These are phyloP conservation scores for Polyodon spathula DNA, from an alignment of 2,113 vertebrate species.

Conservation along the genomic window DNA sequence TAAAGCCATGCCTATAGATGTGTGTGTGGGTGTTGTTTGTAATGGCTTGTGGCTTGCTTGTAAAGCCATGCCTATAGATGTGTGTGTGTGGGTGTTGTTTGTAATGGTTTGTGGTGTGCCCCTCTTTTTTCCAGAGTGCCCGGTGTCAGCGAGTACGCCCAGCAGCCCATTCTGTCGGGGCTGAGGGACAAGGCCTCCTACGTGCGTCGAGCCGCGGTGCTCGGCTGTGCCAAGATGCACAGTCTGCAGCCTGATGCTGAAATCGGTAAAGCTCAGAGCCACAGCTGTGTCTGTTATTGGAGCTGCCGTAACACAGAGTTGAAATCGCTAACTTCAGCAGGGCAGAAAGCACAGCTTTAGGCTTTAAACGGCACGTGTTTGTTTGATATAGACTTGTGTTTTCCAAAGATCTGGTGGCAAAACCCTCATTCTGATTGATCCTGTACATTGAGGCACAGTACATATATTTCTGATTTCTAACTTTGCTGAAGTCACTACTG, in stretches of 20 bases:
- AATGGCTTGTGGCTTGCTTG: not conserved
- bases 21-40: not conserved
- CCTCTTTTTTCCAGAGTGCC: conserved; percentile 61
- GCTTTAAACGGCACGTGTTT: too few relatives aligned
- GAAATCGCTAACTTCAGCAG: too few relatives aligned
- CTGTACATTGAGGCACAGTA: too few relatives aligned
- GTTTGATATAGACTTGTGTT: too few relatives aligned
- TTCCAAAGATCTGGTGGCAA: too few relatives aligned
- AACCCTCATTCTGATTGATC: too few relatives aligned
- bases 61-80: not conserved
- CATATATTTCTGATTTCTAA: not conserved
- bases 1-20: too few relatives aligned
- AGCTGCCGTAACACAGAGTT: too few relatives aligned
- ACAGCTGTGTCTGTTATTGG: too few relatives aligned
- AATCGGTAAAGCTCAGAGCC: conserved; percentile 63
- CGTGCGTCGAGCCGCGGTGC: conserved; percentile 81
- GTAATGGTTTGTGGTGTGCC: not conserved
- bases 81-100: not conserved
- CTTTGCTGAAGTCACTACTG: not conserved
- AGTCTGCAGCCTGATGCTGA: conserved; percentile 69
- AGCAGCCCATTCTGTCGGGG: conserved; percentile 75
- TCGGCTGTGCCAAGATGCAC: conserved; percentile 86
- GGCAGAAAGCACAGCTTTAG: too few relatives aligned
- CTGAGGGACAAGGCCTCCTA: conserved; percentile 85
- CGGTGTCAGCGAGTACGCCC: conserved; percentile 80